Evolutionary conservation across 1,140 invertebrate genomes (phyloP).

Genomic region (Oscheius sp.): DNA sequence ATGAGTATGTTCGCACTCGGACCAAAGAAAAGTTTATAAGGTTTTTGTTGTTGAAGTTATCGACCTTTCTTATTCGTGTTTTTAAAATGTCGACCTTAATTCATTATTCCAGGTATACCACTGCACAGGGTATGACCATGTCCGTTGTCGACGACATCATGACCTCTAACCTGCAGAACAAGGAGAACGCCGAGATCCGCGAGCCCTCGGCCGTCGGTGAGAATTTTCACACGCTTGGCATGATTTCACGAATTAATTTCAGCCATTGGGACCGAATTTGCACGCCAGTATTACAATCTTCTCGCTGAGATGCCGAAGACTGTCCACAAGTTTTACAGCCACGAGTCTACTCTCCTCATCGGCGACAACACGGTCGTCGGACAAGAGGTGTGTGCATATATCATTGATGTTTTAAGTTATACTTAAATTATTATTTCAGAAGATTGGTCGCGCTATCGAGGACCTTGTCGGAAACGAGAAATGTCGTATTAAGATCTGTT

Average conservation of each 20-base stretch:
- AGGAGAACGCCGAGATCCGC: background rate
- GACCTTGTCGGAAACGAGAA: background rate
- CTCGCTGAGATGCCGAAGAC: slow-evolving; percentile 6
- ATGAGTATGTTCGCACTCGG: too few species aligned
- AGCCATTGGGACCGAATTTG: slow-evolving; percentile 34
- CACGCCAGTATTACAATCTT: slow-evolving; percentile 27
- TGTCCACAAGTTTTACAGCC: slow-evolving; percentile 21
- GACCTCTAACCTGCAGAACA: background rate
- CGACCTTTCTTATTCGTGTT: too few species aligned
- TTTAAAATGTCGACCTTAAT: too few species aligned
- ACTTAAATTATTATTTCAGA: slow-evolving; percentile 22
- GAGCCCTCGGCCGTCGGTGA: background rate
- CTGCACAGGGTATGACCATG: slow-evolving; percentile 13
- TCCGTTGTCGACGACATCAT: background rate
- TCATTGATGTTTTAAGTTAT: background rate
- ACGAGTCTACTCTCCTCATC: slow-evolving; percentile 22
- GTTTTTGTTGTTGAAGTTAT: too few species aligned
- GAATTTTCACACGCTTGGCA: background rate
- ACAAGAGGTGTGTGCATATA: slow-evolving; percentile 3
- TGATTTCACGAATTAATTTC: background rate
- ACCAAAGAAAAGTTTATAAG: too few species aligned
- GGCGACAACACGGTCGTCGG: slow-evolving; percentile 16
- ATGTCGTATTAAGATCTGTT: slow-evolving; percentile 21
- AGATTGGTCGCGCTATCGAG: slow-evolving; percentile 18
- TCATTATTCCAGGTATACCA: too few species aligned